A percentile compares a stretch with the other conserved stretches of the same genome.
These are phyloP conservation scores for Lepidocyrtinus sp. DNA, from an alignment of 2,888 invertebrate genomes.

Conservation along the genomic window DNA sequence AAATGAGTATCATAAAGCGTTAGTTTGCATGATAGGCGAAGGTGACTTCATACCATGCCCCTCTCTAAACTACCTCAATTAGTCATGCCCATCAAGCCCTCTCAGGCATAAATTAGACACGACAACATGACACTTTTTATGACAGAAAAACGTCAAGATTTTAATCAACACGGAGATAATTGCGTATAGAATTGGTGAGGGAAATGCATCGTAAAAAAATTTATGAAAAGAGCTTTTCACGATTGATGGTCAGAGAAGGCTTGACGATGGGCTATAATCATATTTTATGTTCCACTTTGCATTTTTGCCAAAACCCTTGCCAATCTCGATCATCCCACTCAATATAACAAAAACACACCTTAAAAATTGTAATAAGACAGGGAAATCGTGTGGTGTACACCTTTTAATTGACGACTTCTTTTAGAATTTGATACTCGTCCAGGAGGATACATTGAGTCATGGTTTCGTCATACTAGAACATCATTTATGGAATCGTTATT, in stretches of 20 bases:
- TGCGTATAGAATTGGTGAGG: not conserved
- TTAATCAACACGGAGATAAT: conserved; percentile 25
- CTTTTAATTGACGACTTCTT: no score
- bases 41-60: no score
- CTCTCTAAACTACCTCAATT: conserved; percentile 24
- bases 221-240: conserved; percentile 5
- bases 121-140: conserved; percentile 47
- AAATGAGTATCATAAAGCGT: no score
- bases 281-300: conserved; percentile 22
- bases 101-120: conserved; percentile 35
- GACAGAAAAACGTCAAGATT: conserved; percentile 46
- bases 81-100: conserved; percentile 27
- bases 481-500: no score
- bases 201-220: not conserved
- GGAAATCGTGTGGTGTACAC: not conserved
- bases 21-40: no score
- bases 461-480: no score
- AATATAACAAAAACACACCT: not conserved
- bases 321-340: not conserved
- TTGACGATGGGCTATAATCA: conserved; percentile 32
- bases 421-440: no score
- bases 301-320: not conserved
- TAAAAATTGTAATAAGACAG: not conserved
- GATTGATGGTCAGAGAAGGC: conserved; percentile 31
- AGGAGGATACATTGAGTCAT: no score